Percentiles rank a stretch among this genome's conserved stretches.
phyloP scores from a whole-genome alignment of 2,888 invertebrate genomes.

The Cheilosia soror region DNA sequence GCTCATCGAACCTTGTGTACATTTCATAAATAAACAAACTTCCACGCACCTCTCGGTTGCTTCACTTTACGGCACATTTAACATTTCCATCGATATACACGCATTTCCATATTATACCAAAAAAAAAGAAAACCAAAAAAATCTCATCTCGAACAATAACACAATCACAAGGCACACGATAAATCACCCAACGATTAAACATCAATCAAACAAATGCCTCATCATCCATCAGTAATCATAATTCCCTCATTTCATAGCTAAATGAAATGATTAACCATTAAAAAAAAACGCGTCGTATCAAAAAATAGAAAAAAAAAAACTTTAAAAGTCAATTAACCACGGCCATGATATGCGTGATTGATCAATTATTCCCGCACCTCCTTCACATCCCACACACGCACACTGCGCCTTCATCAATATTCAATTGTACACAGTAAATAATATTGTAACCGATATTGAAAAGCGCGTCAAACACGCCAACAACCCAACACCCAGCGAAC shows the following conservation, averaged over 20 bases:
- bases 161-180: slow-evolving; percentile 61
- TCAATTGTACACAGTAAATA: slow-evolving; percentile 51
- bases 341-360: slow-evolving; percentile 70
- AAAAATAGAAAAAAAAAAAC: slow-evolving; percentile 9
- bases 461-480: slow-evolving; percentile 61
- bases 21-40: slow-evolving; percentile 35
- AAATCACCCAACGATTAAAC: slow-evolving; percentile 68
- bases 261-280: slow-evolving; percentile 64
- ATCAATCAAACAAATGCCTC: slow-evolving; percentile 72
- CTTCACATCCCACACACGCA: slow-evolving; percentile 28
- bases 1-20: slow-evolving; percentile 3
- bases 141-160: slow-evolving; percentile 52
- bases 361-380: slow-evolving; percentile 57
- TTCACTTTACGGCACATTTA: slow-evolving; percentile 30
- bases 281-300: not conserved
- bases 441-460: slow-evolving; percentile 60
- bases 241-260: slow-evolving; percentile 60
- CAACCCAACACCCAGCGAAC: slow-evolving; percentile 17
- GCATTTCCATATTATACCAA: slow-evolving; percentile 31
- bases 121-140: slow-evolving; percentile 14
- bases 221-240: slow-evolving; percentile 70
- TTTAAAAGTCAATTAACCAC: slow-evolving; percentile 68
- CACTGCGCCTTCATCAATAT: slow-evolving; percentile 36
- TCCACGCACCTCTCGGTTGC: slow-evolving; percentile 10
- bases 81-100: slow-evolving; percentile 24